A percentile compares a stretch with the other conserved stretches of the same genome.
These are phyloP conservation scores for Enteromius trimaculatus DNA, from an alignment of 2,797 vertebrate species.

Conservation along the genomic window DNA sequence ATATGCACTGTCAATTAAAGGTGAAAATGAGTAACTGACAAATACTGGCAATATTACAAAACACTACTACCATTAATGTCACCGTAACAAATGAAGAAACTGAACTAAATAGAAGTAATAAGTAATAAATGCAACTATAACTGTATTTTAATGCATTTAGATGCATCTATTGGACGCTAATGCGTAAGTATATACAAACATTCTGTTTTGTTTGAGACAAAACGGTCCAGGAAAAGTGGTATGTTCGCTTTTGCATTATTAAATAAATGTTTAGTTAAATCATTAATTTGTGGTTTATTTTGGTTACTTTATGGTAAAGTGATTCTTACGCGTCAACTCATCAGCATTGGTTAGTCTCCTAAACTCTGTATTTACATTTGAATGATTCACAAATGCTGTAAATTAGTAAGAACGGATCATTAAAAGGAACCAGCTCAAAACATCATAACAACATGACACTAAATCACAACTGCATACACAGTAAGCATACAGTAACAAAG, in stretches of 20 bases:
- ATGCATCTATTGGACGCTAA: background rate
- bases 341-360: background rate
- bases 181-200: background rate
- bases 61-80: too few relatives aligned
- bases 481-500: background rate
- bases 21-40: background rate
- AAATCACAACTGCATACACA: background rate
- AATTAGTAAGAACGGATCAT: background rate
- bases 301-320: background rate
- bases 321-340: background rate
- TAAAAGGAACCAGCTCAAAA: background rate
- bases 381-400: background rate
- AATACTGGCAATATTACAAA: background rate
- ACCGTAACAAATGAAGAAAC: background rate
- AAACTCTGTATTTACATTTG: background rate
- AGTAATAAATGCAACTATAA: background rate
- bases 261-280: background rate
- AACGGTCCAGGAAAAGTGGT: background rate
- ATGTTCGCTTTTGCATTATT: background rate
- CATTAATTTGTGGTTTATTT: too few relatives aligned
- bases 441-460: background rate
- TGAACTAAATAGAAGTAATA: background rate
- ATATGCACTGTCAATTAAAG: background rate
- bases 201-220: background rate
- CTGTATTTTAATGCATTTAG: background rate